Evolutionary conservation across 2,888 invertebrate genomes (phyloP), one percentile per base, ranked within the genome.

Genomic region (Ichneumoninae sp.): DNA sequence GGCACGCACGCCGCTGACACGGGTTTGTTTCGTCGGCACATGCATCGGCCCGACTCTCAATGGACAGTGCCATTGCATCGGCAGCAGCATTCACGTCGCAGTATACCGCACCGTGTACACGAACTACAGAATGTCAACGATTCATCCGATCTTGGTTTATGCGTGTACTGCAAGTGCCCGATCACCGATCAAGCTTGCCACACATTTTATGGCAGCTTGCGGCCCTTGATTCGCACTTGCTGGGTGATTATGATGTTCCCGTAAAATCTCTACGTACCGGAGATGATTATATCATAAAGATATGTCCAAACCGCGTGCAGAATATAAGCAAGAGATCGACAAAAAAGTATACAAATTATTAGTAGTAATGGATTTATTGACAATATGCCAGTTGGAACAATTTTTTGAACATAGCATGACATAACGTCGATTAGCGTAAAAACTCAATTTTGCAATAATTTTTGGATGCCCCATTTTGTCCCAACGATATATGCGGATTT

Each of bases 11-110:
- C 16, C 16, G 47, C 19, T 69, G 26, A 19, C 40, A 62, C 22
- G 22, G 57, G 65, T 40, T 69, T 40, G 52, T 71, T 75, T 66
- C 71, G 52, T 79, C 71, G 40, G 13, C 79, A 79, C 65, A 72
- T 72, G 71, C 79, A 30, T 54, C 78, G 26, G 3, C 19, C 26
- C 60, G 68, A 74, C 54, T 26, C 40, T 33, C 57, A 60, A 69
- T 72, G 52, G 66, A 80, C 44, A 52, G 3, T 30, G 50, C 8
- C 22, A 57, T 54, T 81, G 70, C 65, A 54, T 8, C 70, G 22
- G 52, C 30, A 22, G 40, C 36, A 6, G 22, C n/a, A 52, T 22
- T 57, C 60, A 52, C 50, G 30, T 19, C 30, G 22, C 13, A 54
- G 44, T 62, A 70, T 54, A 79, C 16, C 16, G 4, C 3, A 26